These are phyloP conservation scores for Furcifer pardalis DNA, from an alignment of 2,797 vertebrate species.

Conservation along the genomic window DNA sequence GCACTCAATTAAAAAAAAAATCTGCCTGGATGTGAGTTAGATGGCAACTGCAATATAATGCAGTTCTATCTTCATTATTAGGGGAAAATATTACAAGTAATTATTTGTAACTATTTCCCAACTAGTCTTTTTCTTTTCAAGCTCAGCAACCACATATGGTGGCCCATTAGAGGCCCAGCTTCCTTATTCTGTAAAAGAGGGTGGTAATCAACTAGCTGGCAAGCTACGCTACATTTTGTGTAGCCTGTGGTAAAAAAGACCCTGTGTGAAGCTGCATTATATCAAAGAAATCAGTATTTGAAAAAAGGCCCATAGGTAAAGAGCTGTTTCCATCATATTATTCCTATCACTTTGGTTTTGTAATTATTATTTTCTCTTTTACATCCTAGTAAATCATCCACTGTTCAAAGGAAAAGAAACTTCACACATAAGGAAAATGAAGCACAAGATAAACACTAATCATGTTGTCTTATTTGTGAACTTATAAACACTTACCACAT, in stretches of 20 bases:
- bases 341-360: conserved; percentile 39
- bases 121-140: background rate
- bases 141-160: background rate
- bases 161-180: background rate
- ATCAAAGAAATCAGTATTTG: background rate
- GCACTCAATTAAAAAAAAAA: no score
- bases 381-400: conserved; percentile 49
- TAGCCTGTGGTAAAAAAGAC: background rate
- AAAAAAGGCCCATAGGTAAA: background rate
- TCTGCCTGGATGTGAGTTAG: no score
- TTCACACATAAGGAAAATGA: background rate
- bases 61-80: background rate
- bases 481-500: conserved; percentile 59
- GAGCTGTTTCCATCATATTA: background rate
- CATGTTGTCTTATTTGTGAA: conserved; percentile 52
- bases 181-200: background rate
- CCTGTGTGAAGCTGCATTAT: background rate
- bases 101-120: background rate
- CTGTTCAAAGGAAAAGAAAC: conserved; percentile 24
- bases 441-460: conserved; percentile 64
- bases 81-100: no score
- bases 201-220: background rate
- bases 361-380: conserved; percentile 65
- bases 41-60: no score
- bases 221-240: background rate